phyloP scores from a whole-genome alignment of 2,888 invertebrate genomes.

The Conistra vaccinii region DNA sequence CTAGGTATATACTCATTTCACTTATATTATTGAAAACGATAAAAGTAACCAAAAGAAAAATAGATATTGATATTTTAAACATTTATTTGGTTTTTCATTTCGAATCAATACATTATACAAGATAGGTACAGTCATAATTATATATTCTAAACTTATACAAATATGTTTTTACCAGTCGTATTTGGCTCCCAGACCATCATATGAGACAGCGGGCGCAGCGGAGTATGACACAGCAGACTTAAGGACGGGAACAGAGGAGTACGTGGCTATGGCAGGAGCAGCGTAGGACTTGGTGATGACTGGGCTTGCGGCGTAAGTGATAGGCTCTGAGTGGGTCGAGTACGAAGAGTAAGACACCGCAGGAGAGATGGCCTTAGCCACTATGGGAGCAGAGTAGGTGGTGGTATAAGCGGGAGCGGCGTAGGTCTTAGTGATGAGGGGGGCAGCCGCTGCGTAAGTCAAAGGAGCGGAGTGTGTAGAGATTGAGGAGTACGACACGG shows the following conservation, averaged over 20 bases:
- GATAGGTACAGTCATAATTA: not conserved
- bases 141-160: constrained; percentile 43
- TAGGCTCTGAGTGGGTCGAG: constrained; percentile 67
- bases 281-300: constrained; percentile 84
- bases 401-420: constrained; percentile 66
- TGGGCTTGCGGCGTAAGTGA: constrained; percentile 81
- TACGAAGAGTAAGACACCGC: constrained; percentile 57
- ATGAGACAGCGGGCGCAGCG: constrained; percentile 76
- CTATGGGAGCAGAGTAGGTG: constrained; percentile 77
- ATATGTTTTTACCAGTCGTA: constrained; percentile 82
- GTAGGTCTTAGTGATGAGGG: constrained; percentile 62
- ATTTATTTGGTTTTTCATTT: not conserved
- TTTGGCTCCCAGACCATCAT: constrained; percentile 70
- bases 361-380: constrained; percentile 74
- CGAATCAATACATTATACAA: not conserved
- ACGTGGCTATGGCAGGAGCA: constrained; percentile 65
- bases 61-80: no score
- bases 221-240: constrained; percentile 75
- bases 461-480: constrained; percentile 81
- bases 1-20: no score
- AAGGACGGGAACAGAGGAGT: constrained; percentile 74
- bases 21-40: not conserved
- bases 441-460: constrained; percentile 71
- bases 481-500: constrained; percentile 77
- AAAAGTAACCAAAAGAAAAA: no score